Evolutionary conservation across 2,888 invertebrate species (phyloP).

Genomic region (Orthosia gracilis): DNA sequence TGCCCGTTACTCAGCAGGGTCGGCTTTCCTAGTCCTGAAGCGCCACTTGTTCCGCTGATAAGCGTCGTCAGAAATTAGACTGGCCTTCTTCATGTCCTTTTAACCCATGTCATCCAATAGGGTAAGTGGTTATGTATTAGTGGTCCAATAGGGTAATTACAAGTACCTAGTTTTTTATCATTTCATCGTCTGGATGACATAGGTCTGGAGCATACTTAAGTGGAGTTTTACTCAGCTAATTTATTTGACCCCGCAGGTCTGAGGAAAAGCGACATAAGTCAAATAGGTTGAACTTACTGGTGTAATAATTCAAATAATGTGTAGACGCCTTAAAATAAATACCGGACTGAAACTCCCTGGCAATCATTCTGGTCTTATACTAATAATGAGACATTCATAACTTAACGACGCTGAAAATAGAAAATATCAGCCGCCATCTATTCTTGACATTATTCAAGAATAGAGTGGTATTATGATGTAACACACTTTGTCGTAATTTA

Average conservation of each 20-base stretch:
- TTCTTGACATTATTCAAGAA: too few species aligned
- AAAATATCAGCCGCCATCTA: too few species aligned
- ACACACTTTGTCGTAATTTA: conserved; percentile 1
- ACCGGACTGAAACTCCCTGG: neutral
- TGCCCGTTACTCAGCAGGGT: too few species aligned
- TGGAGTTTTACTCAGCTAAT: neutral
- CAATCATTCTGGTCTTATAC: neutral
- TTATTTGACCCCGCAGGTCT: neutral
- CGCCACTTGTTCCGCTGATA: too few species aligned
- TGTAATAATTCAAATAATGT: conserved; percentile 1
- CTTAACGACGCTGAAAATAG: neutral
- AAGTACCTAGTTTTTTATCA: too few species aligned
- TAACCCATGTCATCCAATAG: too few species aligned
- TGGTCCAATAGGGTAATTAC: too few species aligned
- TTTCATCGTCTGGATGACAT: too few species aligned
- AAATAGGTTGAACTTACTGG: neutral
- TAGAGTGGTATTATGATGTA: neutral
- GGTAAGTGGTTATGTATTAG: too few species aligned
- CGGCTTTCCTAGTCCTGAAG: too few species aligned
- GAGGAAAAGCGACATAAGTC: neutral
- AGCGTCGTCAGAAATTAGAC: too few species aligned
- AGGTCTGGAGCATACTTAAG: neutral
- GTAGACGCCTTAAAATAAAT: conserved; percentile 13
- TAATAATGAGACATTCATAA: neutral
- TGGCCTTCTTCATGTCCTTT: too few species aligned